phyloP scores from a whole-genome alignment of 2,113 vertebrate species.

The Onychostoma macrolepis region DNA sequence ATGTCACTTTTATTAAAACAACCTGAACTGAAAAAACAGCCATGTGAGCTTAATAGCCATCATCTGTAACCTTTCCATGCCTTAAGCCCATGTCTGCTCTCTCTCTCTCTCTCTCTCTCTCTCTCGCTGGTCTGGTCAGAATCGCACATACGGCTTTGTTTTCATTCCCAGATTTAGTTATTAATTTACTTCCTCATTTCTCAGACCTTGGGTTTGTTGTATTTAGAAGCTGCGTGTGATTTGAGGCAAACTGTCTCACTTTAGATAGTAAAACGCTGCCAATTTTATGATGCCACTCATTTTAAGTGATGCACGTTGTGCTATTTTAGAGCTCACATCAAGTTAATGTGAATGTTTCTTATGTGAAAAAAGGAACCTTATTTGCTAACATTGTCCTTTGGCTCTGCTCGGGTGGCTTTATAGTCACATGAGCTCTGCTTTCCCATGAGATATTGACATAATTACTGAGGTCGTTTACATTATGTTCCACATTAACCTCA shows the following conservation, averaged over 20 bases:
- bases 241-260: neutral
- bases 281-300: neutral
- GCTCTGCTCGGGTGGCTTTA: constrained; percentile 18
- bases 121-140: neutral
- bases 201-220: constrained; percentile 36
- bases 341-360: neutral
- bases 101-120: constrained; percentile 13
- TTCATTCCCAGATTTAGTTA: constrained; percentile 40
- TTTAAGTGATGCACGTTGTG: neutral
- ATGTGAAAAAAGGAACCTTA: neutral
- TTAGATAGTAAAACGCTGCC: neutral
- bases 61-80: constrained; percentile 57
- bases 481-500: neutral
- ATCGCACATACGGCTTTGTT: constrained; percentile 9
- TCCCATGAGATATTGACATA: constrained; percentile 17
- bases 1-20: constrained; percentile 62
- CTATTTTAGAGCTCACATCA: neutral
- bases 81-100: constrained; percentile 48
- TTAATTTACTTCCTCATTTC: constrained; percentile 43
- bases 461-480: constrained; percentile 12
- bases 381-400: neutral
- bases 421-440: constrained; percentile 17
- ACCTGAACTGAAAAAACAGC: constrained; percentile 54
- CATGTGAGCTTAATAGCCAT: constrained; percentile 53
- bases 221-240: constrained; percentile 28